Percentiles rank a stretch among this genome's conserved stretches.
These are phyloP conservation scores for Pomatorhinus ruficollis DNA, from an alignment of 2,113 vertebrate genomes.

Conservation along the genomic window DNA sequence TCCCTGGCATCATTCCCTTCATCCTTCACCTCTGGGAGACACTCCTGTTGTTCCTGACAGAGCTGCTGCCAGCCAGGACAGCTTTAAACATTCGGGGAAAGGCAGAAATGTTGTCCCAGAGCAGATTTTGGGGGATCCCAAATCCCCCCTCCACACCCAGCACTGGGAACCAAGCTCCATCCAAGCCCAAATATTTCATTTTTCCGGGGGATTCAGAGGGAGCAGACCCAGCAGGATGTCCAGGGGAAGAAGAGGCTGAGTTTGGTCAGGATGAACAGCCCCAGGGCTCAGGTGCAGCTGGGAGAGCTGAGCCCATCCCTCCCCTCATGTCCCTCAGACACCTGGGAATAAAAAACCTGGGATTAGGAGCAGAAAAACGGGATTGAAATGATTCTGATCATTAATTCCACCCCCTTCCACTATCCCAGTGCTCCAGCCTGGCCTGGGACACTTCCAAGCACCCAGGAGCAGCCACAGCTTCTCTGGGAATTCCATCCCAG, in stretches of 20 bases:
- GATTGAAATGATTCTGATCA: neutral
- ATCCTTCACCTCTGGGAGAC: neutral
- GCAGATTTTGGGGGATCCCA: neutral
- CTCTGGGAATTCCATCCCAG: neutral
- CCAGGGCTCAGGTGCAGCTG: neutral
- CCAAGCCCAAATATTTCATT: neutral
- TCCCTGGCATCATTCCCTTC: neutral
- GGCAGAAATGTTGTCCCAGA: neutral
- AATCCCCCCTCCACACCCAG: neutral
- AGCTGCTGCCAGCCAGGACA: accelerated
- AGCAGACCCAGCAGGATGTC: accelerated
- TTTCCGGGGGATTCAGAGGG: accelerated
- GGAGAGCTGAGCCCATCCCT: neutral
- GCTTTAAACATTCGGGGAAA: accelerated
- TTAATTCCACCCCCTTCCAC: neutral
- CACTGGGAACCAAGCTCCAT: accelerated
- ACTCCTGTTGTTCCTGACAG: accelerated
- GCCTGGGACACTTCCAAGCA: neutral
- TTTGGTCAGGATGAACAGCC: neutral
- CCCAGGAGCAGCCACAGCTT: neutral
- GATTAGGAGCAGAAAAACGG: accelerated
- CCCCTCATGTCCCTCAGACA: neutral
- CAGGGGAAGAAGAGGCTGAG: neutral
- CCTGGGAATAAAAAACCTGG: neutral
- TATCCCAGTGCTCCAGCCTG: neutral